These are phyloP conservation scores for Brachionus calyciflorus DNA, from an alignment of 1,140 invertebrate genomes.

Conservation along the genomic window DNA sequence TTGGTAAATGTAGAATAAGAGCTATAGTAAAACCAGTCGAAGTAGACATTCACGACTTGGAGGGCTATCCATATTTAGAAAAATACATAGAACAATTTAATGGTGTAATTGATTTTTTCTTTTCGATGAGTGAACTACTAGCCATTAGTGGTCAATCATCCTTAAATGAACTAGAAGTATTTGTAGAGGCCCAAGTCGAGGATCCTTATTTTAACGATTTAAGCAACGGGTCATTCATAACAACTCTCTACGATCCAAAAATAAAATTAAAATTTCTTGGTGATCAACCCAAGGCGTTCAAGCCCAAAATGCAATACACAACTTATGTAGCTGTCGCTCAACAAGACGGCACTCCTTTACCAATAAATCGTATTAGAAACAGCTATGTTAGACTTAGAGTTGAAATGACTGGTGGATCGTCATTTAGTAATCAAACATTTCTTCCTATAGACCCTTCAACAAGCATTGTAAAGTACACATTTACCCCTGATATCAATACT, in stretches of 20 bases:
- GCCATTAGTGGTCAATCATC: conserved; percentile 54
- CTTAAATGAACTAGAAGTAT: conserved; percentile 78
- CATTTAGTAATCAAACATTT: conserved; percentile 47
- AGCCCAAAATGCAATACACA: conserved; percentile 82
- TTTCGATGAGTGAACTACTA: conserved; percentile 72
- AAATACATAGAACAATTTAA: conserved; percentile 65
- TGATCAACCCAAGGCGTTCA: conserved; percentile 84
- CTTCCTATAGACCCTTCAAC: conserved; percentile 11
- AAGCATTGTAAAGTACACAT: conserved; percentile 46
- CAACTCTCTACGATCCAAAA: conserved; percentile 80
- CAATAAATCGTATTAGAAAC: background rate
- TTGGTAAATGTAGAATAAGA: conserved; percentile 78
- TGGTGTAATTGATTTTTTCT: conserved; percentile 78
- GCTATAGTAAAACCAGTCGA: conserved; percentile 62
- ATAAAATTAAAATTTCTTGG: conserved; percentile 79
- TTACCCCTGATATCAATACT: conserved; percentile 43
- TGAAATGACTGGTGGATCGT: conserved; percentile 53
- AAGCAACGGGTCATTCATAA: conserved; percentile 77
- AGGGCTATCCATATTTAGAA: conserved; percentile 38
- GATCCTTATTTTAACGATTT: conserved; percentile 83
- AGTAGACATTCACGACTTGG: background rate
- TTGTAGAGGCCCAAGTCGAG: conserved; percentile 72
- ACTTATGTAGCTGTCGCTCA: conserved; percentile 67
- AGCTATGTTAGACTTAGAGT: conserved; percentile 52
- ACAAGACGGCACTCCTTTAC: conserved; percentile 41